Evolutionary conservation across 2,797 vertebrate genomes (phyloP).

Genomic region (Glyptemys insculpta): DNA sequence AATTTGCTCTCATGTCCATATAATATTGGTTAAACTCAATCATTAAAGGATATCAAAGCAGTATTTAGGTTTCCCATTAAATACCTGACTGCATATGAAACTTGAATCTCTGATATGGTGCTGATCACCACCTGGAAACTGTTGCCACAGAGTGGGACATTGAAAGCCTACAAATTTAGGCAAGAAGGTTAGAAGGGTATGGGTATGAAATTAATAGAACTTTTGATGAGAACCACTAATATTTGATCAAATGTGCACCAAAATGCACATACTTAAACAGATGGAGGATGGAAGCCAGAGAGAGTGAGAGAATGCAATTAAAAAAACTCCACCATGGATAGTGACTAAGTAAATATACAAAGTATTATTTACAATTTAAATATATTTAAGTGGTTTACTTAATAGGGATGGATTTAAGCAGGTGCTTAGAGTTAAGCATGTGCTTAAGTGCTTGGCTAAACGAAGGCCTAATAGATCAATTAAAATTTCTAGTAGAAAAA

Average conservation of each 20-base stretch:
- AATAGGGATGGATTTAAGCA: constrained; percentile 21
- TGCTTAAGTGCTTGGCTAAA: constrained; percentile 2
- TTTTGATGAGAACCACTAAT: neutral
- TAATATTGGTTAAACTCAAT: neutral
- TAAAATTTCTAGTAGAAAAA: neutral
- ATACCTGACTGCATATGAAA: neutral
- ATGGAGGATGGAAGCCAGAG: neutral
- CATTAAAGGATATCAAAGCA: neutral
- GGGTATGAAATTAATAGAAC: neutral
- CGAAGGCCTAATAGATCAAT: neutral
- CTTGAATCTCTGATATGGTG: neutral
- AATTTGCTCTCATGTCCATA: neutral
- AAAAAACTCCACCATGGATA: neutral
- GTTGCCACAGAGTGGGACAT: neutral
- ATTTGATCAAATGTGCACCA: neutral
- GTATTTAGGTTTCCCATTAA: constrained; percentile 5
- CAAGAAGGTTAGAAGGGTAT: neutral
- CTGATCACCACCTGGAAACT: neutral
- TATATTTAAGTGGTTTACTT: neutral
- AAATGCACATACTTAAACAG: constrained; percentile 22
- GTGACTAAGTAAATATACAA: neutral
- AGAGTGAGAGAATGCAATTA: constrained; percentile 16
- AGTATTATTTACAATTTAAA: neutral
- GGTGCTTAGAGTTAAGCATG: neutral
- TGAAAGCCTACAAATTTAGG: neutral